These are phyloP conservation scores for Cantharis flavilabris DNA, from an alignment of 2,888 invertebrate species.

Conservation along the genomic window DNA sequence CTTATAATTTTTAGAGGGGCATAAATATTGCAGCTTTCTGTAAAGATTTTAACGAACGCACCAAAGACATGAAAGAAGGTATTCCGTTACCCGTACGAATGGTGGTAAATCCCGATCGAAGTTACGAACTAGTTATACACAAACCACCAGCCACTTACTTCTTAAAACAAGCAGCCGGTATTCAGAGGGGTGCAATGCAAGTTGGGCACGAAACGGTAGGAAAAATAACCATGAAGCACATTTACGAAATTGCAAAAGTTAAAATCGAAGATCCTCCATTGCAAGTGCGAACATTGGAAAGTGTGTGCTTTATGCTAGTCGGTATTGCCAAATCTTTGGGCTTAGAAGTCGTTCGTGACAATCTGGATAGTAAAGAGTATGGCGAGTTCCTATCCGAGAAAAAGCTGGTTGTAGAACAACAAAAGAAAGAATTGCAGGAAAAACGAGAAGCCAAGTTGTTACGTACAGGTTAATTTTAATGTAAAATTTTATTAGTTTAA, in stretches of 20 bases:
- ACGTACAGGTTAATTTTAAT: conserved; percentile 65
- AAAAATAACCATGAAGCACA: conserved; percentile 89
- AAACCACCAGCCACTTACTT: conserved; percentile 89
- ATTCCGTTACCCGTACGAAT: conserved; percentile 86
- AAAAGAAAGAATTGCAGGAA: conserved; percentile 78
- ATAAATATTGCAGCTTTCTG: conserved; percentile 96
- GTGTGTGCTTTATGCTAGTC: conserved; percentile 80
- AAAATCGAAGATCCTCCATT: conserved; percentile 85
- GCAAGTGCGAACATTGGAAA: conserved; percentile 65
- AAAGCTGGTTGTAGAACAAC: conserved; percentile 69
- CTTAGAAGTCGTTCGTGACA: conserved; percentile 77
- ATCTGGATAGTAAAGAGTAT: conserved; percentile 78
- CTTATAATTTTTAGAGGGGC: conserved; percentile 72
- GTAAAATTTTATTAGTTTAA: not conserved
- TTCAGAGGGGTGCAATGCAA: conserved; percentile 78
- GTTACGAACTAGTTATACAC: conserved; percentile 79
- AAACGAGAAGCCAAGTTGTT: conserved; percentile 90
- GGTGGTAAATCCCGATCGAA: conserved; percentile 82
- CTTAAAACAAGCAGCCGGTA: conserved; percentile 93
- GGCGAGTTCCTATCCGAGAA: conserved; percentile 79
- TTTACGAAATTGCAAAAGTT: conserved; percentile 98
- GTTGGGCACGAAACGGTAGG: conserved; percentile 78
- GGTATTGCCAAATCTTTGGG: conserved; percentile 81
- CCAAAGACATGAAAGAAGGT: conserved; percentile 86
- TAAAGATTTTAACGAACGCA: conserved; percentile 95